These are phyloP conservation scores for Leptopilina syphax DNA, from an alignment of 2,888 invertebrate genomes.

Conservation along the genomic window DNA sequence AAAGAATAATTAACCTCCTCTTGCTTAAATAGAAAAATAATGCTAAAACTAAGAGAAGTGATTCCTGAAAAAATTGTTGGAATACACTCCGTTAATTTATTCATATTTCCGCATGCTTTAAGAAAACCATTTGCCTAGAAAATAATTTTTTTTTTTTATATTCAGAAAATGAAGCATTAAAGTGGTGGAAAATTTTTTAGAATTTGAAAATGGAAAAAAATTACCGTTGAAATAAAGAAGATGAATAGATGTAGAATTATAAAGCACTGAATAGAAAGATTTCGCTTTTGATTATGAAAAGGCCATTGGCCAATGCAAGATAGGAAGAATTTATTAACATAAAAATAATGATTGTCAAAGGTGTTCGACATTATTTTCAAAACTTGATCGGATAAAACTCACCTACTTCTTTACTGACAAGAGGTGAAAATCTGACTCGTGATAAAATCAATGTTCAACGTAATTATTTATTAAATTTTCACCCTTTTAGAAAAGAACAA, in stretches of 20 bases:
- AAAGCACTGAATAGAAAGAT: constrained; percentile 3
- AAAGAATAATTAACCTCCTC: no score
- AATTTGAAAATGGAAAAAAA: no score
- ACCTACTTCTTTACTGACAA: no score
- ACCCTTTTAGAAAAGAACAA: no score
- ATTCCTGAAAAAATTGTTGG: background rate
- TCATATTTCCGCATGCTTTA: background rate
- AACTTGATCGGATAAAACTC: no score
- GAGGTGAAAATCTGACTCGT: no score
- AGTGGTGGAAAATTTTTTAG: no score
- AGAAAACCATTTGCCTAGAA: background rate
- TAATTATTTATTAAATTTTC: no score
- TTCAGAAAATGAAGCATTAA: no score
- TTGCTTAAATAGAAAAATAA: background rate
- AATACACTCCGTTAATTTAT: background rate
- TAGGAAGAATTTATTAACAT: constrained; percentile 13
- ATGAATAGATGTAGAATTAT: background rate
- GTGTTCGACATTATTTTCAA: background rate
- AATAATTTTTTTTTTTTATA: background rate
- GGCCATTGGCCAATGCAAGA: constrained; percentile 8
- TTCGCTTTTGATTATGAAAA: background rate
- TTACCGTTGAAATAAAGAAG: background rate
- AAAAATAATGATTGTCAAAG: constrained; percentile 9
- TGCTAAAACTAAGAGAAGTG: background rate
- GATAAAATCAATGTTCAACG: no score